Evolutionary conservation across 2,888 invertebrate species (phyloP).

Genomic region (Corbicula japonica): DNA sequence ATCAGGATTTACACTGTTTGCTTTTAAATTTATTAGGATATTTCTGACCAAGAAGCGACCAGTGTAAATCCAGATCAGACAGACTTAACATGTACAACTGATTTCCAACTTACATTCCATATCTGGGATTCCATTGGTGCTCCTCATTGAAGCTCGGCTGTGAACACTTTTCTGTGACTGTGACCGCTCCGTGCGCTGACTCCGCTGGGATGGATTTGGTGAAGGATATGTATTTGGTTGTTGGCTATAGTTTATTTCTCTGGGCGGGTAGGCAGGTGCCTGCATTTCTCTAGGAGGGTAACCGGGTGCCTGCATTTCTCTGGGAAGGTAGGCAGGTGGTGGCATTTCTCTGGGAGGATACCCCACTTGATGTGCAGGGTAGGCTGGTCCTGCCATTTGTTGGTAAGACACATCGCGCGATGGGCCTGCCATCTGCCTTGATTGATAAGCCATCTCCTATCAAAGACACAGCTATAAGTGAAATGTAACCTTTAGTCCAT

Average conservation of each 20-base stretch:
- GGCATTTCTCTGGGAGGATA: constrained; percentile 1
- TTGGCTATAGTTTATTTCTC: constrained; percentile 15
- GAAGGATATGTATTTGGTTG: constrained; percentile 41
- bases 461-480: not conserved
- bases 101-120: constrained; percentile 54
- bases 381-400: constrained; percentile 4
- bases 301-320: not conserved
- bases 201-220: constrained; percentile 55
- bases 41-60: not conserved
- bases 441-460: constrained; percentile 37
- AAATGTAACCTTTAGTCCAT: not conserved
- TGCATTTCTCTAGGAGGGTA: not conserved
- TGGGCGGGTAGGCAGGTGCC: constrained; percentile 4
- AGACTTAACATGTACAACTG: not conserved
- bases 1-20: not conserved
- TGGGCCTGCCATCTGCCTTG: too few relatives aligned
- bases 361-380: not conserved
- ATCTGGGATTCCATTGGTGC: constrained; percentile 64
- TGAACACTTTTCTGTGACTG: constrained; percentile 56
- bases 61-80: not conserved
- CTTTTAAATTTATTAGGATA: not conserved
- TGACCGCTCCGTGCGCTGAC: constrained; percentile 55
- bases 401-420: constrained; percentile 22
- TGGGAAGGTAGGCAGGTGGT: not conserved
- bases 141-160: constrained; percentile 62